Base-by-base conservation (phyloP, 2,888 invertebrate species). In the Bimastos eiseni region DNA sequence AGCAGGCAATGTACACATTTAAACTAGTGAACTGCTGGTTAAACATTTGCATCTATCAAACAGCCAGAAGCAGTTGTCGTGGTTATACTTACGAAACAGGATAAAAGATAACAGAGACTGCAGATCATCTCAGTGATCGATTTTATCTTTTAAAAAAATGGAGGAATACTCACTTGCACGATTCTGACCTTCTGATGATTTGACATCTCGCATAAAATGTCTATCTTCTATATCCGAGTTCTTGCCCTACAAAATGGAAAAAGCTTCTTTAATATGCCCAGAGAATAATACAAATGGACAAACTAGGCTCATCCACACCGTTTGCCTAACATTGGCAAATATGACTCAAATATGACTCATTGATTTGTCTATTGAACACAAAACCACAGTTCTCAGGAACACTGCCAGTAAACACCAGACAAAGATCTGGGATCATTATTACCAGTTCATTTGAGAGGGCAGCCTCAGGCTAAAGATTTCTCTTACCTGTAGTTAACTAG, bases 141-240 rank as follows among this genome's bases (percentile, higher is more conserved):
- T 70, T n/a, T 70, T 0, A 13, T 70, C 70, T 13, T 15, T 41
- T 11, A 41, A 41, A 70, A 30, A 86, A 37, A 86, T 24, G 21
- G 86, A 24, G 86, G 36, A 34, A 86, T 36, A 86, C 86, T 34
- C 37, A 86, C 86, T 37, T 86, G 36, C 8, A 24, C 86, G 86
- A 86, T 36, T 86, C 86, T 86, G 86, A 17, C 36, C 86, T 90
- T 70, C 55, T n/a, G 90, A 34, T 0, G 90, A 90, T 90, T 44
- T 70, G 30, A 44, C 83, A 83, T 90, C 90, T 37, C 49, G 88
- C 36, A 88, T 36, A 55, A 70, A 90, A 90, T 88, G 88, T 36
- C 90, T 38, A 19, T 88, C 90, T 90, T 90, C 90, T 41, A 90
- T 90, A 90, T 90, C 90, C 36, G 90, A 90, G 88, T 55, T 90